Conservation (phyloP, 2,888 invertebrate species). For the Sipha maydis region DNA sequence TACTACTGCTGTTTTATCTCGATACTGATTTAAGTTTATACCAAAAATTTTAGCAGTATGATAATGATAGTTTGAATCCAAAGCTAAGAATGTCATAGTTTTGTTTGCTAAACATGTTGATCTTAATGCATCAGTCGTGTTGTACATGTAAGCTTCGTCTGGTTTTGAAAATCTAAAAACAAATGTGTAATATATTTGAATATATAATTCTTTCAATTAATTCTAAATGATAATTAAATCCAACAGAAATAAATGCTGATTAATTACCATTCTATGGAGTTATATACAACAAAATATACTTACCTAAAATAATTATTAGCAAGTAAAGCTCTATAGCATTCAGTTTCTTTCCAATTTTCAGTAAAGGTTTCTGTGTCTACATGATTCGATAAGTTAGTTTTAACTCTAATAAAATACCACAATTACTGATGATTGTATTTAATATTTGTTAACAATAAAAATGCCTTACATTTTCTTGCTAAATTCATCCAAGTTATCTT, state of each 20-base stretch:
- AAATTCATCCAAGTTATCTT: conserved; percentile 4
- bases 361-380: conserved; percentile 36
- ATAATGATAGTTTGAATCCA: conserved; percentile 79
- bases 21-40: conserved; percentile 73
- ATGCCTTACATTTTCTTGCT: conserved; percentile 45
- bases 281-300: neutral
- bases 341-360: conserved; percentile 46
- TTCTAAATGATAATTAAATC: too few species aligned
- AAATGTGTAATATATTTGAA: neutral
- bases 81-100: conserved; percentile 75
- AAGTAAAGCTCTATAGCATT: conserved; percentile 49
- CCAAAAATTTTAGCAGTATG: conserved; percentile 82
- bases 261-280: too few species aligned
- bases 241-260: too few species aligned
- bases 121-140: conserved; percentile 65
- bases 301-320: conserved; percentile 54
- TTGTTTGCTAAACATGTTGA: conserved; percentile 70
- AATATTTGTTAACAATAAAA: neutral
- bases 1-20: conserved; percentile 75
- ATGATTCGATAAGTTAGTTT: conserved; percentile 28
- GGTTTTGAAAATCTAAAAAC: conserved; percentile 53
- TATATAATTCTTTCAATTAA: too few species aligned
- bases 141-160: neutral
- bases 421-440: neutral
- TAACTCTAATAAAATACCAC: conserved; percentile 1